Evolutionary conservation across 2,797 vertebrate species (phyloP).

Genomic region (Trachops cirrhosus): DNA sequence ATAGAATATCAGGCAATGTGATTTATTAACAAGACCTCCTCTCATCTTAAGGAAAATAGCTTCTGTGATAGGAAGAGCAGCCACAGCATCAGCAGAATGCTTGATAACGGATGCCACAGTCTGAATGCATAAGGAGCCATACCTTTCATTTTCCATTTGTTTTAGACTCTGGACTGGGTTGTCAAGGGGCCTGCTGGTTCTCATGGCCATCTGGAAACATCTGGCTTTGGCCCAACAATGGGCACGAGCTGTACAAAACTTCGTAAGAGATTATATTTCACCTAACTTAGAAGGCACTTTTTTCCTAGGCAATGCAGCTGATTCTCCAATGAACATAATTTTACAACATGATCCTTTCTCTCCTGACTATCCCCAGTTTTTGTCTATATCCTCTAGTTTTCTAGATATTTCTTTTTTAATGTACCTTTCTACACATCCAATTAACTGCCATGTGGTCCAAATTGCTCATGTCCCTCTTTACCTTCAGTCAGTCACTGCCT

Average conservation of each 20-base stretch:
- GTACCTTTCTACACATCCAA: neutral
- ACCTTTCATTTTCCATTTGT: constrained; percentile 36
- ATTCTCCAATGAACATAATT: neutral
- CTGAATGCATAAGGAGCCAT: neutral
- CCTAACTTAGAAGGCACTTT: neutral
- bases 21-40: constrained; percentile 14
- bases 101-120: neutral
- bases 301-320: neutral
- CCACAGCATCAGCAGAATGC: neutral
- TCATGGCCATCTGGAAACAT: constrained; percentile 12
- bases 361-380: neutral
- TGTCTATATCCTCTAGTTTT: neutral
- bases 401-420: neutral
- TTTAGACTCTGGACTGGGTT: constrained; percentile 9
- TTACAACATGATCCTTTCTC: neutral
- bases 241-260: neutral
- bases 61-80: neutral
- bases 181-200: neutral
- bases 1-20: neutral
- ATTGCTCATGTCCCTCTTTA: neutral
- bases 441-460: neutral
- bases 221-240: neutral
- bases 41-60: neutral
- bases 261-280: neutral
- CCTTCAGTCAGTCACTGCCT: neutral